These are phyloP conservation scores for Tyrophagus putrescentiae DNA, from an alignment of 1,140 invertebrate genomes.

Conservation along the genomic window DNA sequence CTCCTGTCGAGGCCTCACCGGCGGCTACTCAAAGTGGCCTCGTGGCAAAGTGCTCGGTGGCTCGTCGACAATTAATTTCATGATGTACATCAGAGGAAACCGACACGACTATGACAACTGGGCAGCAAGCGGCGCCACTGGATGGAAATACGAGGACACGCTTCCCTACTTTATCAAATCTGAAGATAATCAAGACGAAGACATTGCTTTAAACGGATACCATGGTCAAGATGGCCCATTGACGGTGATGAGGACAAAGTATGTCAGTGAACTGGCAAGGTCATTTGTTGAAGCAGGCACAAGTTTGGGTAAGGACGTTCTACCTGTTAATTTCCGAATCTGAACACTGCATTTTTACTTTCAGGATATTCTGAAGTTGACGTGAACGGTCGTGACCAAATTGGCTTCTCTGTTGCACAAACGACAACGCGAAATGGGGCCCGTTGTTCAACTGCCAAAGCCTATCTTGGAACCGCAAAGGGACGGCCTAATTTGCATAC, in stretches of 20 bases:
- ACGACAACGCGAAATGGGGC: constrained; percentile 70
- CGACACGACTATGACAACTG: constrained; percentile 78
- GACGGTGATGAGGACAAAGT: neutral
- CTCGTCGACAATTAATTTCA: constrained; percentile 77
- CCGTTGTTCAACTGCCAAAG: constrained; percentile 73
- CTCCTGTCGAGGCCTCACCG: constrained; percentile 45
- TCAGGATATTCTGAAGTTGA: constrained; percentile 40
- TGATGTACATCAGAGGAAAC: constrained; percentile 85
- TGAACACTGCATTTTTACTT: constrained; percentile 63
- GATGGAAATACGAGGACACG: constrained; percentile 46
- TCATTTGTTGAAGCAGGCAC: neutral
- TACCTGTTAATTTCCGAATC: constrained; percentile 43
- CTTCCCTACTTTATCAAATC: constrained; percentile 43
- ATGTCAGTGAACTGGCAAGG: neutral
- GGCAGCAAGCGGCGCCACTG: constrained; percentile 59
- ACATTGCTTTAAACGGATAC: constrained; percentile 20
- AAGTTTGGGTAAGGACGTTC: neutral
- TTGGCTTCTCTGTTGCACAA: constrained; percentile 43
- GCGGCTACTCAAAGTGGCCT: constrained; percentile 40
- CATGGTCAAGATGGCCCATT: constrained; percentile 20
- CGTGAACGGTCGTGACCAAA: constrained; percentile 25
- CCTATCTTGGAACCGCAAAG: constrained; percentile 59
- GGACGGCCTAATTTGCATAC: constrained; percentile 67
- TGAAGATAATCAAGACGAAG: constrained; percentile 28
- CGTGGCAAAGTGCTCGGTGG: constrained; percentile 40